Percentiles rank a stretch among this genome's conserved stretches.
Conservation (phyloP, 1,140 invertebrate species). For the Wiebesia pumilae region DNA sequence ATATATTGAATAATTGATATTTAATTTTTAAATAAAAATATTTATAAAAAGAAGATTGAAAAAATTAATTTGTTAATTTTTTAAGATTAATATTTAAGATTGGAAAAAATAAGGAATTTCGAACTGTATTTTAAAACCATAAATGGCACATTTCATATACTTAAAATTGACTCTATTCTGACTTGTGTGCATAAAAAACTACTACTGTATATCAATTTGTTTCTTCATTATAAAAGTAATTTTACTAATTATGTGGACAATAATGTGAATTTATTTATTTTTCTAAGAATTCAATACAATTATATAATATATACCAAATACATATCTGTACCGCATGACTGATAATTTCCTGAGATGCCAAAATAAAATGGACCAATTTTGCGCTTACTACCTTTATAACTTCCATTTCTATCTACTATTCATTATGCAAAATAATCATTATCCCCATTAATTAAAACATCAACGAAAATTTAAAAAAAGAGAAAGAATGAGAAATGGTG, state of each 20-base stretch:
- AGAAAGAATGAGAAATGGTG: neutral
- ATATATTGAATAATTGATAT: too few species aligned
- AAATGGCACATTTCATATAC: neutral
- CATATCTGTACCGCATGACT: slow-evolving; percentile 31
- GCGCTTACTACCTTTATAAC: neutral
- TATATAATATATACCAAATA: slow-evolving; percentile 40
- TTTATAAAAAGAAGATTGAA: too few species aligned
- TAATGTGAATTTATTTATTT: slow-evolving; percentile 40
- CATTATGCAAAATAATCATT: slow-evolving; percentile 21
- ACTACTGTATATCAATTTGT: too few species aligned
- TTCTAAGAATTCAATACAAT: slow-evolving; percentile 44
- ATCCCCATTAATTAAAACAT: neutral
- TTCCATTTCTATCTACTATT: slow-evolving; percentile 29
- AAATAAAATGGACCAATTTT: slow-evolving; percentile 8
- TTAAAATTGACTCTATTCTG: neutral
- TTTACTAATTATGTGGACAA: too few species aligned
- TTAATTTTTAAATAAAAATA: too few species aligned
- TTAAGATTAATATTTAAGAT: too few species aligned
- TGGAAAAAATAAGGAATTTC: neutral
- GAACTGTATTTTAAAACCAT: slow-evolving; percentile 6
- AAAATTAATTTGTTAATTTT: too few species aligned
- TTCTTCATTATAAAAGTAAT: too few species aligned
- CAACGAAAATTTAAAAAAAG: neutral
- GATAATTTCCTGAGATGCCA: slow-evolving; percentile 13
- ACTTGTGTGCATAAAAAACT: too few species aligned